Conservation (phyloP, 2,888 invertebrate species). For the Chymomyza caudatula region DNA sequence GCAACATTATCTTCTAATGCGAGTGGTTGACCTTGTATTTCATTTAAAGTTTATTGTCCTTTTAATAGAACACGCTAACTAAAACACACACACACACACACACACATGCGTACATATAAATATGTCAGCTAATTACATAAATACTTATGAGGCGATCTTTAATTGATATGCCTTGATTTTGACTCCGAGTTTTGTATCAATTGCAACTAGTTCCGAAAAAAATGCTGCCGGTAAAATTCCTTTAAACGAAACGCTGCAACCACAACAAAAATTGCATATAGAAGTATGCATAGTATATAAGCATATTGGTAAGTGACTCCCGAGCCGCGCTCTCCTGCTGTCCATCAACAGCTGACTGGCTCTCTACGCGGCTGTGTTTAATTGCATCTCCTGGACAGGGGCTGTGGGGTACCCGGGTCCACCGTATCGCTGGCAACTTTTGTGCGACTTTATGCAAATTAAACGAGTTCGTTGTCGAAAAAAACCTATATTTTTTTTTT, state of each 20-base stretch:
- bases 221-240: conserved; percentile 42
- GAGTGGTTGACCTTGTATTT: conserved; percentile 68
- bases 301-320: neutral
- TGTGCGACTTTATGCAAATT: conserved; percentile 61
- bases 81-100: conserved; percentile 34
- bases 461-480: conserved; percentile 65
- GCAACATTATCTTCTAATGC: conserved; percentile 51
- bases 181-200: conserved; percentile 38
- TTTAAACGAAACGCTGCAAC: conserved; percentile 5
- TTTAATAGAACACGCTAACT: conserved; percentile 70
- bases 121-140: neutral
- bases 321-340: neutral
- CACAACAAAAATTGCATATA: conserved; percentile 59
- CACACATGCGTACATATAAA: neutral
- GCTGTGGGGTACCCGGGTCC: neutral
- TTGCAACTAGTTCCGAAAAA: conserved; percentile 64
- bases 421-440: neutral
- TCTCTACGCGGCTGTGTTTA: conserved; percentile 12
- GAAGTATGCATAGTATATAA: conserved; percentile 31
- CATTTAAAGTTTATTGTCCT: conserved; percentile 72
- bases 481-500: conserved; percentile 30
- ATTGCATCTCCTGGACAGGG: conserved; percentile 36
- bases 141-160: conserved; percentile 1
- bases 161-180: neutral
- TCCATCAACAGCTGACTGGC: neutral